Evolutionary conservation across 37 sponge, comb jelly and placozoan species (phyloP).

Genomic region (Axinella damicornis): DNA sequence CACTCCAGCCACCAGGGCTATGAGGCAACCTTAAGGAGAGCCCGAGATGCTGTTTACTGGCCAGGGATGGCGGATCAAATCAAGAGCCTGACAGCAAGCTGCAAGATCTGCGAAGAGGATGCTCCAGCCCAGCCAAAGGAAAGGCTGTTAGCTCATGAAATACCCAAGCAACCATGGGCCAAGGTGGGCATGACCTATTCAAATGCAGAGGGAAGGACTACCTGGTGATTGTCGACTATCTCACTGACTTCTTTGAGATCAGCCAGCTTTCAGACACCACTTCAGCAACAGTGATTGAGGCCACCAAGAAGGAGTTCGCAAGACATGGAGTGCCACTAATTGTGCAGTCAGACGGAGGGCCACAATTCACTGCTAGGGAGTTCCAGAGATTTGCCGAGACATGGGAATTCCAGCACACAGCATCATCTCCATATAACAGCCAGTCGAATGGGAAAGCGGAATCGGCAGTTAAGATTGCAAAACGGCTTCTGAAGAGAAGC

Average conservation of each 20-base stretch:
- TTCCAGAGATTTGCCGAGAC: slow-evolving; percentile 27
- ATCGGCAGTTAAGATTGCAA: slow-evolving; percentile 43
- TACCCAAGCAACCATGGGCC: too few relatives aligned
- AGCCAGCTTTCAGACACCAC: slow-evolving; percentile 21
- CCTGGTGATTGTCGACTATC: slow-evolving; percentile 51
- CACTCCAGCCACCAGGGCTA: slow-evolving; percentile 21
- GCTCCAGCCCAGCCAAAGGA: too few relatives aligned
- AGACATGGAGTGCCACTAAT: too few relatives aligned
- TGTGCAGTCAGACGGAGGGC: too few relatives aligned
- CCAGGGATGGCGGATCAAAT: too few relatives aligned
- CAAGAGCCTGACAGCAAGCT: too few relatives aligned
- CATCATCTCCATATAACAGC: slow-evolving; percentile 33
- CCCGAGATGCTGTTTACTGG: slow-evolving; percentile 28
- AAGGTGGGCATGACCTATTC: too few relatives aligned
- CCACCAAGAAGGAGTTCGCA: slow-evolving; percentile 41
- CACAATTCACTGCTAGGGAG: slow-evolving; percentile 30
- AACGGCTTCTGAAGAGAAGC: neutral
- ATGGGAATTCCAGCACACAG: slow-evolving; percentile 44
- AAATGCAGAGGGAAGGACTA: slow-evolving; percentile 30
- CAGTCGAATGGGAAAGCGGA: slow-evolving; percentile 54
- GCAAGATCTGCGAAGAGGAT: too few relatives aligned
- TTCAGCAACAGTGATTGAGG: neutral
- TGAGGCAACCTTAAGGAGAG: slow-evolving; percentile 18
- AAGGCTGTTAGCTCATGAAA: too few relatives aligned
- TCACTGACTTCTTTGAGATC: slow-evolving; percentile 21